phyloP scores from a whole-genome alignment of 2,888 invertebrate species.

The Drosophila bunnanda region DNA sequence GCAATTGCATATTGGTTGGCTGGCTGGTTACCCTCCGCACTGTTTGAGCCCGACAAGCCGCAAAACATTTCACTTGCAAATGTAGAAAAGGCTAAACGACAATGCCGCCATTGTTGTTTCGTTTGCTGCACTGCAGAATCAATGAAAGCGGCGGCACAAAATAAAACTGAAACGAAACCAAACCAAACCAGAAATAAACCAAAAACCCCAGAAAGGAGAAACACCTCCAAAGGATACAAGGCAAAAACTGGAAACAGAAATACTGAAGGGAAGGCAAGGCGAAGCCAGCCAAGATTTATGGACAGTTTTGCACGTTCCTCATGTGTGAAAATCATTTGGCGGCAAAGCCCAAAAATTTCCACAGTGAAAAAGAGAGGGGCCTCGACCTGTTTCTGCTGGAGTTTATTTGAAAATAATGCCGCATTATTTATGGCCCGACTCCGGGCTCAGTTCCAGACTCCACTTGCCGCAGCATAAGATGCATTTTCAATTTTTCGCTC shows the following conservation, averaged over 20 bases:
- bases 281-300: slow-evolving; percentile 68
- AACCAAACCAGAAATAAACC: slow-evolving; percentile 14
- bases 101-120: slow-evolving; percentile 54
- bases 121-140: slow-evolving; percentile 64
- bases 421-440: slow-evolving; percentile 74
- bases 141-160: slow-evolving; percentile 57
- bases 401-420: slow-evolving; percentile 81
- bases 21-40: slow-evolving; percentile 27
- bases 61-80: slow-evolving; percentile 76
- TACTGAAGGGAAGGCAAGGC: slow-evolving; percentile 21
- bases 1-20: slow-evolving; percentile 67
- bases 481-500: slow-evolving; percentile 65
- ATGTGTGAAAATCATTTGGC: slow-evolving; percentile 79
- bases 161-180: slow-evolving; percentile 16
- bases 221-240: slow-evolving; percentile 31
- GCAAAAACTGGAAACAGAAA: slow-evolving; percentile 15
- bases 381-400: slow-evolving; percentile 44
- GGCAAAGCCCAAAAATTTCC: slow-evolving; percentile 36
- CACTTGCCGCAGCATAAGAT: slow-evolving; percentile 34
- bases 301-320: slow-evolving; percentile 76
- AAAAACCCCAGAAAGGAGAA: slow-evolving; percentile 34
- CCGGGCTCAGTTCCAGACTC: slow-evolving; percentile 45
- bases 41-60: slow-evolving; percentile 57
- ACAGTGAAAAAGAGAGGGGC: slow-evolving; percentile 3
- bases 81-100: slow-evolving; percentile 63